Base-by-base conservation (phyloP, 2,797 vertebrate genomes). In the Betta splendens region DNA sequence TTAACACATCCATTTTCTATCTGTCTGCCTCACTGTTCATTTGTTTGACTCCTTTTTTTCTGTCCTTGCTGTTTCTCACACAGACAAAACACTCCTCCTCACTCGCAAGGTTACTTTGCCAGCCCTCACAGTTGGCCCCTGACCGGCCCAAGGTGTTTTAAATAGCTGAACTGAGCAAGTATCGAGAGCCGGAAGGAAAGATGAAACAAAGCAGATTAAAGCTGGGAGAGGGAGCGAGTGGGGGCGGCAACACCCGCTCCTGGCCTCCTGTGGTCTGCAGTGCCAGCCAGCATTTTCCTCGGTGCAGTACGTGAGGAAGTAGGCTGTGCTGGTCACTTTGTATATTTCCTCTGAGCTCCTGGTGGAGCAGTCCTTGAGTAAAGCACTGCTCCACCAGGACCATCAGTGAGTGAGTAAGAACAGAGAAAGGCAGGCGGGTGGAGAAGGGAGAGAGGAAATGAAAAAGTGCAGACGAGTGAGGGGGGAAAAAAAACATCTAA, bases 201-300 rank as follows among this genome's bases (percentile, higher is more conserved):
- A 83, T 72, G 75, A 87, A 79, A 87, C 78, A 81, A 87, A 83
- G 50, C 55, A 79, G 62, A 71, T 70, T 76, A 85, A 80, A 84
- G 60, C 49, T 39, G 0, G 1, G 26, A 21, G n/a, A 66, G 39
- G 52, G 46, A 70, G 55, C 67, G 33, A 43, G 26, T 48, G 43
- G 29, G 43, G 69, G 48, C 13, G 51, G 51, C 5, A 64, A 69
- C 71, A 70, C 49, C 50, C 35, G 58, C 64, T 48, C 58, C 52
- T 67, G 51, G 62, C 57, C 74, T 72, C 61, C 56, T 6, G 43
- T 33, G 32, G 48, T 65, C 60, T 62, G 60, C 29, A 43, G 42
- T 45, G 38, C 36, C 38, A 65, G 65, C 55, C 69, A 59, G 69
- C 15, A 1, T 0, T 50, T 38, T 50, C 39, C 45, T 25, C 35